Evolutionary conservation across 1,140 invertebrate genomes (phyloP).

Genomic region (Drepana arcuata): DNA sequence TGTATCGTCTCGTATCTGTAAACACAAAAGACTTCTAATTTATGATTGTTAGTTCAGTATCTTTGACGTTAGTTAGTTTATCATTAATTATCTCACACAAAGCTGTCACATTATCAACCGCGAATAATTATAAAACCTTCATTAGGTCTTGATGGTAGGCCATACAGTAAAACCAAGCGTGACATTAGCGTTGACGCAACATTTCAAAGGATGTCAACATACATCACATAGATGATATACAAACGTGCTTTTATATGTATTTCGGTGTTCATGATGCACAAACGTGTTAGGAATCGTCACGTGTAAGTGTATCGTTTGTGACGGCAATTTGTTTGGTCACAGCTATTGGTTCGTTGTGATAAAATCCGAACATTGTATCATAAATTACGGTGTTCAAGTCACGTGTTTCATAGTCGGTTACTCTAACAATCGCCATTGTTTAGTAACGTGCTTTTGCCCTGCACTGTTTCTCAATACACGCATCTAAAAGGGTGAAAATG

Average conservation of each 20-base stretch:
- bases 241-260: slow-evolving; percentile 9
- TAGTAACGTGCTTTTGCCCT: slow-evolving; percentile 12
- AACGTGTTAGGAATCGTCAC: slow-evolving; percentile 16
- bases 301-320: no score
- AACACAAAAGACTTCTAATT: no score
- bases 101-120: slow-evolving; percentile 3
- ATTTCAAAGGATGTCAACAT: slow-evolving; percentile 6
- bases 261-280: slow-evolving; percentile 4
- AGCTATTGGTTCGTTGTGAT: slow-evolving; percentile 14
- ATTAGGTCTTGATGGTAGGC: slow-evolving; percentile 8
- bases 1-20: no score
- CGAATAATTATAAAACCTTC: slow-evolving; percentile 5
- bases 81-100: no score
- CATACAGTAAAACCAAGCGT: slow-evolving; percentile 8
- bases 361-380: slow-evolving; percentile 10
- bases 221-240: background rate
- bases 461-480: slow-evolving; percentile 12
- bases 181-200: slow-evolving; percentile 7
- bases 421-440: slow-evolving; percentile 25
- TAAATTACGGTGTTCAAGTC: slow-evolving; percentile 8
- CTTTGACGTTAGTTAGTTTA: no score
- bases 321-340: slow-evolving; percentile 1
- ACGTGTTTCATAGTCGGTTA: slow-evolving; percentile 15
- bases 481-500: no score
- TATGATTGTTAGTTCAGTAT: no score